A percentile compares a stretch with the other conserved stretches of the same genome.
These are phyloP conservation scores for Hemithea aestivaria DNA, from an alignment of 2,888 invertebrate species.

Conservation along the genomic window DNA sequence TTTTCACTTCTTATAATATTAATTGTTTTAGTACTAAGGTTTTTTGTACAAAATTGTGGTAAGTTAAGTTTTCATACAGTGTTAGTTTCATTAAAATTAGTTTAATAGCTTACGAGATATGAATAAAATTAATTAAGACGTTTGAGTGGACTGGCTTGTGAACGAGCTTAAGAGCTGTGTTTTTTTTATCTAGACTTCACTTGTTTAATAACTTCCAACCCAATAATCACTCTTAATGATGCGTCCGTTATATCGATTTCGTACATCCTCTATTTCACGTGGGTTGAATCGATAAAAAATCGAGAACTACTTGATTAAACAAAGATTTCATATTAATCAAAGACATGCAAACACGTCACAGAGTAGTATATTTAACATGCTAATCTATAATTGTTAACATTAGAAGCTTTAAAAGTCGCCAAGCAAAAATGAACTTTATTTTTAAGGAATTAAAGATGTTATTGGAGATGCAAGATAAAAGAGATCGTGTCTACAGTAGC, in stretches of 20 bases:
- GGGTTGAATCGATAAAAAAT: slow-evolving; percentile 1
- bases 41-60: too few species aligned
- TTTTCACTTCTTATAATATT: too few species aligned
- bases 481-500: slow-evolving; percentile 71
- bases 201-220: too few species aligned
- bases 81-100: too few species aligned
- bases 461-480: slow-evolving; percentile 38
- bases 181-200: too few species aligned
- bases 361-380: slow-evolving; percentile 52
- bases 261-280: slow-evolving; percentile 9
- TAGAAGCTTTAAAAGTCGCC: slow-evolving; percentile 50
- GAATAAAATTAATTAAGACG: too few species aligned
- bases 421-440: slow-evolving; percentile 31
- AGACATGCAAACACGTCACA: slow-evolving; percentile 18
- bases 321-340: slow-evolving; percentile 10
- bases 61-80: too few species aligned
- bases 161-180: too few species aligned
- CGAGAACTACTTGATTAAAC: slow-evolving; percentile 14
- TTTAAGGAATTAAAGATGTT: slow-evolving; percentile 27
- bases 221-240: slow-evolving; percentile 10
- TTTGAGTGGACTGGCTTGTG: too few species aligned
- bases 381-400: slow-evolving; percentile 71
- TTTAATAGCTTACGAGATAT: too few species aligned
- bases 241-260: slow-evolving; percentile 3
- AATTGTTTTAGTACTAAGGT: too few species aligned